phyloP scores from a whole-genome alignment of 1,140 invertebrate species.

The Tetraneura akinire region DNA sequence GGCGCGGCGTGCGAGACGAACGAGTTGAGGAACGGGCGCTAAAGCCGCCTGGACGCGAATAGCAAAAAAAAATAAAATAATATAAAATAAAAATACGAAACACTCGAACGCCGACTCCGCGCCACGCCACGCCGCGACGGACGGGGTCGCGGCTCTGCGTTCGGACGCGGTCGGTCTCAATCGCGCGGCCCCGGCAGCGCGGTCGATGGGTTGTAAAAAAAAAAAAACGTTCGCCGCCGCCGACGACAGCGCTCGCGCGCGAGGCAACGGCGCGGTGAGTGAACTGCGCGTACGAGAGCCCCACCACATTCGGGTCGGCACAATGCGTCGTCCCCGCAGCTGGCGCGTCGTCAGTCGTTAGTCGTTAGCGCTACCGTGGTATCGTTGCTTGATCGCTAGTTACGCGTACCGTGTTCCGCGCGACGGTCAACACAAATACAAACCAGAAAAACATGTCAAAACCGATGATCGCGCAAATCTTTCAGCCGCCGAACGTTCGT shows the following conservation, averaged over 20 bases:
- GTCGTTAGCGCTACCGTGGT: constrained; percentile 23
- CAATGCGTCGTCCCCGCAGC: constrained; percentile 22
- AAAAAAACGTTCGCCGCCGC: neutral
- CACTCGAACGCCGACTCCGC: neutral
- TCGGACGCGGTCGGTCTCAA: neutral
- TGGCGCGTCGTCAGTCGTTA: neutral
- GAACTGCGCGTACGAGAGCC: constrained; percentile 6
- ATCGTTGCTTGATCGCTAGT: constrained; percentile 23
- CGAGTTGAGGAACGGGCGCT: too few relatives aligned
- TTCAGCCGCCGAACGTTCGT: neutral
- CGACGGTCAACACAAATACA: neutral
- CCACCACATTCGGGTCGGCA: constrained; percentile 29
- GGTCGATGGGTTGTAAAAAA: constrained; percentile 25
- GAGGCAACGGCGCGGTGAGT: neutral
- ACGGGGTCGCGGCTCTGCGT: neutral
- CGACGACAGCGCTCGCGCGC: neutral
- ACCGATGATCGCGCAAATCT: neutral
- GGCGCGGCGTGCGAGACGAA: too few relatives aligned
- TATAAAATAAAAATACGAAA: too few relatives aligned
- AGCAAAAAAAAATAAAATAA: neutral
- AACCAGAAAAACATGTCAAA: neutral
- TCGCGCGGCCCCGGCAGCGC: neutral
- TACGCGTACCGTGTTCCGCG: neutral
- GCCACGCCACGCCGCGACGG: neutral
- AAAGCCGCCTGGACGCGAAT: too few relatives aligned